These are phyloP conservation scores for Mareca strepera DNA, from an alignment of 2,797 vertebrate species.

Conservation along the genomic window DNA sequence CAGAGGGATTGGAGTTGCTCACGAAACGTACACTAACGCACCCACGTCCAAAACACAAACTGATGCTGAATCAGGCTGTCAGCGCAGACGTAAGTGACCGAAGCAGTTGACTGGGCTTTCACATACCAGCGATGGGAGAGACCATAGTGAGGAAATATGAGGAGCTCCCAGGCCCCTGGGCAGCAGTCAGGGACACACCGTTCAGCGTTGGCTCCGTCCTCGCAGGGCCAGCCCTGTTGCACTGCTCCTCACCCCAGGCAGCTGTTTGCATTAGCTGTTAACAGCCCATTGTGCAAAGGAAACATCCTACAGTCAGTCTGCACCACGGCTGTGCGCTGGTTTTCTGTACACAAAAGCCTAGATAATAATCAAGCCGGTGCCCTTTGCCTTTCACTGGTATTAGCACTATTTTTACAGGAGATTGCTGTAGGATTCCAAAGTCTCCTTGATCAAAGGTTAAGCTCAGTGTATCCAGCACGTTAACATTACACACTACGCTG, in stretches of 20 bases:
- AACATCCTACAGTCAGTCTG: background rate
- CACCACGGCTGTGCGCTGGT: accelerated
- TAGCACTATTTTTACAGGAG: background rate
- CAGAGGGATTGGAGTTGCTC: background rate
- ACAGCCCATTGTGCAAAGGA: background rate
- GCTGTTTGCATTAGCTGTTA: background rate
- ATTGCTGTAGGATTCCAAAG: background rate
- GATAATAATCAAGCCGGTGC: background rate
- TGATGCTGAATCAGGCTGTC: background rate
- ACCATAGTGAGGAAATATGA: background rate
- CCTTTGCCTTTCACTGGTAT: constrained; percentile 4
- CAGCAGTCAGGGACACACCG: accelerated
- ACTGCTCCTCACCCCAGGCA: background rate
- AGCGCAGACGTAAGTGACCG: accelerated
- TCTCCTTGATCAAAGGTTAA: background rate
- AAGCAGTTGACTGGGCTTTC: background rate
- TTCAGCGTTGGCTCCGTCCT: background rate
- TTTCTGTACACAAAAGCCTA: background rate
- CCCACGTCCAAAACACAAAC: background rate
- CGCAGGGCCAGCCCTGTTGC: background rate
- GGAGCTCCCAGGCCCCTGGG: background rate
- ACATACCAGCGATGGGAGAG: background rate
- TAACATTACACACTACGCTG: accelerated
- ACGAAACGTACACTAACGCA: background rate
- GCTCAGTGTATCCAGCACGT: background rate